Conservation (phyloP, 1,140 invertebrate genomes). For the Drosophila leontia region DNA sequence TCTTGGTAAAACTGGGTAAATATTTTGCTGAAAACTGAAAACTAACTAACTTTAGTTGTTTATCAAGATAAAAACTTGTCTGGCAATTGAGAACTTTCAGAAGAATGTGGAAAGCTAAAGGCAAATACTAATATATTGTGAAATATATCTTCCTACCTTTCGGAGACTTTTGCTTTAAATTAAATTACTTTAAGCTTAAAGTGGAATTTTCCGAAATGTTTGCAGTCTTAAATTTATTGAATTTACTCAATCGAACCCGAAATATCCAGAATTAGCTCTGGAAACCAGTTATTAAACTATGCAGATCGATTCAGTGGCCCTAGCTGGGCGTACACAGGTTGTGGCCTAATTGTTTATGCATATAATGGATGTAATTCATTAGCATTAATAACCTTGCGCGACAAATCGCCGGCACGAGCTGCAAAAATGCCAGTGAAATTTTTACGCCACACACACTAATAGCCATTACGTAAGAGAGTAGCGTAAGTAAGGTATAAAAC, state of each 20-base stretch:
- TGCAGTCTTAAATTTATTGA: not conserved
- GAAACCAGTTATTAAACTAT: constrained; percentile 21
- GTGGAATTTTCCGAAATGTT: not conserved
- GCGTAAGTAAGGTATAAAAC: constrained; percentile 16
- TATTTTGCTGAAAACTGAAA: constrained; percentile 1
- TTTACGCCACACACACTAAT: constrained; percentile 5
- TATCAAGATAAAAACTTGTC: not conserved
- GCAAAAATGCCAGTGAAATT: constrained; percentile 25
- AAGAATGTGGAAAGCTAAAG: too few species aligned
- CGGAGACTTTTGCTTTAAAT: too few species aligned
- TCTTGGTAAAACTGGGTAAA: not conserved
- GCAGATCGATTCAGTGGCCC: constrained; percentile 15
- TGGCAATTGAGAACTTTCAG: not conserved
- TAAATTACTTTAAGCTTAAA: not conserved
- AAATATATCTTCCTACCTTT: not conserved
- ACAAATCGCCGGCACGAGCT: constrained; percentile 47
- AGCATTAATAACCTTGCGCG: constrained; percentile 41
- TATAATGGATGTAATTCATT: constrained; percentile 45
- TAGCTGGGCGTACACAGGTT: not conserved
- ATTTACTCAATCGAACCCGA: not conserved
- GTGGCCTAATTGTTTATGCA: constrained; percentile 35
- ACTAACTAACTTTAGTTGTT: not conserved
- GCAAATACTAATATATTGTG: too few species aligned
- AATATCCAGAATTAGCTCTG: not conserved
- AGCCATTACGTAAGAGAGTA: constrained; percentile 27